phyloP scores from a whole-genome alignment of 2,113 vertebrate species.

The Ahaetulla prasina region DNA sequence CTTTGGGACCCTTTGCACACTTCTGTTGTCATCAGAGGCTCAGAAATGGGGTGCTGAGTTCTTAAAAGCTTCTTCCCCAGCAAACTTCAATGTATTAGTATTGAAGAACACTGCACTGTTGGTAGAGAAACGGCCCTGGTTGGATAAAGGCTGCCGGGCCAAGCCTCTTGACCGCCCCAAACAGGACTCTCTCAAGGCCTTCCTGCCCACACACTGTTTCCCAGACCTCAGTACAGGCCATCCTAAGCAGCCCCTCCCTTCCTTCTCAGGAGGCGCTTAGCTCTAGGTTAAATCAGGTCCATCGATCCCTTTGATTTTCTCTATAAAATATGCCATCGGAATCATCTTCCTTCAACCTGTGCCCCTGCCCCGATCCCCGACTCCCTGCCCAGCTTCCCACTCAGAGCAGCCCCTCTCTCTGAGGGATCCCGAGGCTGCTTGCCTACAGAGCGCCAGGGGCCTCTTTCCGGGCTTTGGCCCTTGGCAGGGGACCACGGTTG shows the following conservation, averaged over 20 bases:
- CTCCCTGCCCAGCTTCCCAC: not conserved
- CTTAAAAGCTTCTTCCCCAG: not conserved
- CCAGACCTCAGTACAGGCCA: not conserved
- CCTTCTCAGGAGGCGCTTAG: not conserved
- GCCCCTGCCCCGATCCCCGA: not conserved
- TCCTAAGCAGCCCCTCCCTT: too few relatives aligned
- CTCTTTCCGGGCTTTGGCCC: not conserved
- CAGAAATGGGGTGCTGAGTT: not conserved
- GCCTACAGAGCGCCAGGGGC: not conserved
- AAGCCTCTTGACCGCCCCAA: not conserved
- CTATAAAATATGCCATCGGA: not conserved
- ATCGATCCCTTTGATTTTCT: too few relatives aligned
- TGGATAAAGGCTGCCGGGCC: not conserved
- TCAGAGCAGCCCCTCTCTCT: not conserved
- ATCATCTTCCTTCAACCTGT: not conserved
- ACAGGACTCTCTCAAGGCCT: not conserved
- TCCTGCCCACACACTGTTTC: not conserved
- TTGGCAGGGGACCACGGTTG: not conserved
- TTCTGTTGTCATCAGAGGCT: not conserved
- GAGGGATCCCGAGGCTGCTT: not conserved
- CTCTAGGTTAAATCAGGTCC: not conserved
- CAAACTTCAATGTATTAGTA: not conserved
- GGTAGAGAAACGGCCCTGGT: not conserved
- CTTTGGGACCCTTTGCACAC: constrained; percentile 17
- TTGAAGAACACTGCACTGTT: not conserved